Base-by-base conservation (phyloP, 1,140 invertebrate species). In the Ostrea edulis region DNA sequence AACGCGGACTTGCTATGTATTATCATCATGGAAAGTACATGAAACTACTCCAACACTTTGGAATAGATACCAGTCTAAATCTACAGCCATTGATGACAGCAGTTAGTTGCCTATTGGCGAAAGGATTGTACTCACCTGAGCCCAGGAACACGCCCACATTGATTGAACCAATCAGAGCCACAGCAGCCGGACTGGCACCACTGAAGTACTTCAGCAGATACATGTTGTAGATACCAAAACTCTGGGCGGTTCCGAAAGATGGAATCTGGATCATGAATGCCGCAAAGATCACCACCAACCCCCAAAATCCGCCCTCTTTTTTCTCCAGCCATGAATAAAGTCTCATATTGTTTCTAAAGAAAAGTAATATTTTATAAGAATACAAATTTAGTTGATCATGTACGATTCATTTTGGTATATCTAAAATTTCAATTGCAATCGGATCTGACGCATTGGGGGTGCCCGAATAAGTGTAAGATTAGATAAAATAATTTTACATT, bases 141-240 rank as follows among this genome's bases (percentile, higher is more conserved):
- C 90, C 91, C 2, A 91, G 87, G 85, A 90, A 92, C 9, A 90
- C 81, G 0, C 90, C 90, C 29, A 87, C 88, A 88, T 92, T 91
- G 20, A 91, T 89, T 8, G 90, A 88, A 0, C 86, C 87, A 86
- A 91, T 90, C 17, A 92, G 68, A n/a, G 91, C 90, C 25, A 91
- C 90, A 12, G 85, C 89, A 14, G 90, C 85, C 17, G 91, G 84
- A 62, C 89, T 86, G 29, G 86, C 85, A 54, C 88, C 87, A 14
- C 29, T 77, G 84, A 91, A 90, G 83, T 89, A 89, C 17, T 89
- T 86, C n/a, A 91, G 86, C 8, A 91, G 85, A 51, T 91, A 89
- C 35, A 91, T 90, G 71, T 91, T 91, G 88, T 91, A 92, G 52
- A 92, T 87, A 54, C 91, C 90, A 86, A 92, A 89, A 85, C 89